Evolutionary conservation across 2,113 vertebrate genomes (phyloP), one percentile per base, ranked within the genome.

Genomic region (Lepisosteus osseus): DNA sequence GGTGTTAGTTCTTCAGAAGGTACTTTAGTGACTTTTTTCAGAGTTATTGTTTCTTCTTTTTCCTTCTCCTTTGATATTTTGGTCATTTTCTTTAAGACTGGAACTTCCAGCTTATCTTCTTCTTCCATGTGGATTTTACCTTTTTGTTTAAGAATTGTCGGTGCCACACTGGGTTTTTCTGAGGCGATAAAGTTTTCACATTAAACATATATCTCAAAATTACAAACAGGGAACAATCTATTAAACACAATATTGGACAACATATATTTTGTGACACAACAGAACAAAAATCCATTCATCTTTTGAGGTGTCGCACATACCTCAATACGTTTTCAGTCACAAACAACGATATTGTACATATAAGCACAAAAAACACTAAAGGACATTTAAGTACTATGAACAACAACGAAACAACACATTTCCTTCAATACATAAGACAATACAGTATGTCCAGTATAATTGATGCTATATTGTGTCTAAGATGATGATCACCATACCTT

Each of bases 401-500:
- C 3, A 81, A 9, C 51, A 76, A 41, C 74, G 66, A 64, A 6
- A 74, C 9, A n/a, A 62, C 17, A 65, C 29, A 29, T 29, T 29
- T 29, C 29, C 29, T 29, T 29, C 29, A 29, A 29, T 29, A 29
- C 29, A 29, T 29, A 29, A 29, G 6, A 51, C 2, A 63, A 55
- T 72, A 40, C 43, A 51, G 15, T 62, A 6, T 42, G 69, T 55
- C 0, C n/a, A 62, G 75, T 69, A 56, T 74, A 17, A n/a, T 42
- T 61, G 51, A n/a, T 7, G 54, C 59, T 61, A 4, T 47, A 71
- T 1, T 54, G 66, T 90, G 86, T 29, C 11, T 76, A 67, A 3
- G 77, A 80, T 40, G 9, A 59, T 54, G 3, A 2, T 71, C 42
- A 66, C 14, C 82, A 77, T 95, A 98, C 97, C 95, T 96, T 96